Evolutionary conservation across 2,888 invertebrate genomes (phyloP).

Genomic region (Scaptomyza polygonia): DNA sequence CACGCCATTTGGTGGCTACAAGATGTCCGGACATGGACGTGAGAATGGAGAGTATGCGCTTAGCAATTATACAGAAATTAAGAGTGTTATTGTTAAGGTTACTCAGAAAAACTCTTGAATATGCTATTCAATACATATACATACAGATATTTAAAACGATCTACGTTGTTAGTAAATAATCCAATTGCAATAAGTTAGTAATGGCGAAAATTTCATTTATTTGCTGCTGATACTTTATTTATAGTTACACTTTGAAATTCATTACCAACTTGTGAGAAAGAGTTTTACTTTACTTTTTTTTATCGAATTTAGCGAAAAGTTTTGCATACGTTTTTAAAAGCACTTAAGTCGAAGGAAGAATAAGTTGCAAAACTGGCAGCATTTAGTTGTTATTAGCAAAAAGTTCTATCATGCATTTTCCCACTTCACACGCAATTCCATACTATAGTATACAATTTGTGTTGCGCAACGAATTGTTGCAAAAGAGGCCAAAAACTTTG

Average conservation of each 20-base stretch:
- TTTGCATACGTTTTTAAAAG: background rate
- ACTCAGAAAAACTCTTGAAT: conserved; percentile 89
- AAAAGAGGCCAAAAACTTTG: conserved; percentile 29
- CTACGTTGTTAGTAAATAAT: no score
- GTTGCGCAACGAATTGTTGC: conserved; percentile 8
- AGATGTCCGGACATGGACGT: conserved; percentile 97
- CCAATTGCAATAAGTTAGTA: no score
- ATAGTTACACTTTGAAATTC: background rate
- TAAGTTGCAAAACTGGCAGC: conserved; percentile 11
- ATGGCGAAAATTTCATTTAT: background rate
- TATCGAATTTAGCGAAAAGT: background rate
- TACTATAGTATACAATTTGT: conserved; percentile 1
- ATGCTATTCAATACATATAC: no score
- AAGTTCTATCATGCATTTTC: conserved; percentile 31
- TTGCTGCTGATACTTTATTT: background rate
- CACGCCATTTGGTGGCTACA: conserved; percentile 97
- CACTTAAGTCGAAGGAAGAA: conserved; percentile 2
- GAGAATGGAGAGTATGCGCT: conserved; percentile 98
- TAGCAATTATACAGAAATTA: conserved; percentile 96
- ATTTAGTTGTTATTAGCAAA: conserved; percentile 18
- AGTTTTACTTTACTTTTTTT: background rate
- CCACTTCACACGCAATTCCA: conserved; percentile 6
- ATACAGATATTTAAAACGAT: no score
- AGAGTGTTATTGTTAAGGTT: conserved; percentile 91
- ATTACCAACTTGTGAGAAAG: background rate